Evolutionary conservation across 1,140 invertebrate species (phyloP).

Genomic region (Zaprionus capensis): DNA sequence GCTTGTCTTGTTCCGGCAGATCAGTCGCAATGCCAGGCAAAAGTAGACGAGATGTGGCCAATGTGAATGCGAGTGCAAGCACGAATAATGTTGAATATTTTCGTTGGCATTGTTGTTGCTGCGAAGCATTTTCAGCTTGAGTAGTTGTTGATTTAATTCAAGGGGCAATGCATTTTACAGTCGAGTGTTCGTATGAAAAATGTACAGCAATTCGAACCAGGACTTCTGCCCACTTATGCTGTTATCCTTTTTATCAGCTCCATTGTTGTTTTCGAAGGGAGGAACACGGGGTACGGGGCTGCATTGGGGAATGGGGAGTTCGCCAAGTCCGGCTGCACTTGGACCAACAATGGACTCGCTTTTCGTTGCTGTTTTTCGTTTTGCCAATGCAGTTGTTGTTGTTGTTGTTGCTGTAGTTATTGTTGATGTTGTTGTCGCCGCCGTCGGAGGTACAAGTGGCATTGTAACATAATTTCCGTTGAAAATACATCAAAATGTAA

Average conservation of each 20-base stretch:
- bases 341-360: slow-evolving; percentile 35
- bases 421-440: slow-evolving; percentile 15
- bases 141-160: slow-evolving; percentile 80
- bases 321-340: slow-evolving; percentile 24
- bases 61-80: slow-evolving; percentile 27
- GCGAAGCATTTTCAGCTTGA: slow-evolving; percentile 62
- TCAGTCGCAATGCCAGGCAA: slow-evolving; percentile 35
- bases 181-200: slow-evolving; percentile 73
- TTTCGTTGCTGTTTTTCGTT: slow-evolving; percentile 30
- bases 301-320: neutral
- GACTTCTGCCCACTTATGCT: slow-evolving; percentile 57
- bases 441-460: slow-evolving; percentile 58
- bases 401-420: slow-evolving; percentile 1
- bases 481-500: slow-evolving; percentile 79
- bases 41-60: slow-evolving; percentile 28
- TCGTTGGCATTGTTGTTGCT: slow-evolving; percentile 17
- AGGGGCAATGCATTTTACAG: slow-evolving; percentile 75
- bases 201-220: slow-evolving; percentile 63
- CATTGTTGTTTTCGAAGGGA: slow-evolving; percentile 32
- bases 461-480: slow-evolving; percentile 77
- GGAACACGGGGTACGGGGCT: neutral
- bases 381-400: slow-evolving; percentile 34
- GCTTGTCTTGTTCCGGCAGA: slow-evolving; percentile 9
- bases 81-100: slow-evolving; percentile 36
- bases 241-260: slow-evolving; percentile 57